Conservation (phyloP, 2,797 vertebrate species). For the Corythornis leucogaster region DNA sequence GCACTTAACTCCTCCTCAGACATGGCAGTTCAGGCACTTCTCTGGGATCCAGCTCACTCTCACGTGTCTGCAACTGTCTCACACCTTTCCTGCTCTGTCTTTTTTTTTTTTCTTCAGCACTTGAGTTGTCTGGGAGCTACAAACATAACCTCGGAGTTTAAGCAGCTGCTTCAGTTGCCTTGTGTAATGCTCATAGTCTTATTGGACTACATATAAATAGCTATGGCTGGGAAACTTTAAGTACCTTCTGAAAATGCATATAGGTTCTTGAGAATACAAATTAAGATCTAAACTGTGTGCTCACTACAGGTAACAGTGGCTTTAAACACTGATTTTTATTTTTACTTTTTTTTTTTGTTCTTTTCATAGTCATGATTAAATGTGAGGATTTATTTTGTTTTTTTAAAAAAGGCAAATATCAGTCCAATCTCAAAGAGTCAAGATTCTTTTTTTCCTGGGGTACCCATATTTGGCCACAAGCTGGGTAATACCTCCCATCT, state of each 20-base stretch:
- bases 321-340: not conserved
- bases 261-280: not conserved
- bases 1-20: not conserved
- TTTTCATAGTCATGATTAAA: not conserved
- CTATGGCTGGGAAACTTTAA: not conserved
- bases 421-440: not conserved
- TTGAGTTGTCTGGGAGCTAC: not conserved
- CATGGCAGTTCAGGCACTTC: conserved; percentile 1
- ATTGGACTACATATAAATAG: not conserved
- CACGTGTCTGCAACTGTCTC: not conserved
- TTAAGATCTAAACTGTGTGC: not conserved
- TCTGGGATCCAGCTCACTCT: not conserved
- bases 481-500: not conserved
- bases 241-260: not conserved
- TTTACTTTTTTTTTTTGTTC: not conserved
- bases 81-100: not conserved
- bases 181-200: not conserved
- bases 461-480: not conserved
- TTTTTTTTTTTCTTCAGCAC: not conserved
- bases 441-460: not conserved
- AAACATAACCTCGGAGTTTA: not conserved
- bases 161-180: not conserved
- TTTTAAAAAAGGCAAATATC: not conserved
- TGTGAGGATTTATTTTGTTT: not conserved
- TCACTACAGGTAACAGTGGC: not conserved